Evolutionary conservation across 2,113 vertebrate species (phyloP).

Genomic region (Pampusana beccarii): DNA sequence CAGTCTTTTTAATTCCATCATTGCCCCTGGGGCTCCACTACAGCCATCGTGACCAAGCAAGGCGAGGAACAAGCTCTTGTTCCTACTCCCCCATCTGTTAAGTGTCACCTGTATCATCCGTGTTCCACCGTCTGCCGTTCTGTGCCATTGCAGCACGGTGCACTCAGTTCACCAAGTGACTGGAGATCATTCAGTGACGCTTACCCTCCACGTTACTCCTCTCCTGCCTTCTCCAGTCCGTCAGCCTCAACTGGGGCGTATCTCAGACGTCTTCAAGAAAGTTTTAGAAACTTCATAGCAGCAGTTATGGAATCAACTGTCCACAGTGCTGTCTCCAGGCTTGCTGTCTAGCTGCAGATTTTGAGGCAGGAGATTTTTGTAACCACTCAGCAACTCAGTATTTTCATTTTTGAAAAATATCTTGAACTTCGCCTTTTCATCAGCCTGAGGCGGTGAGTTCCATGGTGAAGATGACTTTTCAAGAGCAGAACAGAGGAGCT

Average conservation of each 20-base stretch:
- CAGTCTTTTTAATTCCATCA: accelerated
- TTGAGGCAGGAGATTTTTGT: background rate
- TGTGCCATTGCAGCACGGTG: background rate
- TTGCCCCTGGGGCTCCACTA: background rate
- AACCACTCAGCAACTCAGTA: background rate
- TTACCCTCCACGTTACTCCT: accelerated
- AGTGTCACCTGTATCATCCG: background rate
- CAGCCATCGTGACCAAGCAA: accelerated
- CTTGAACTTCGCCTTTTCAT: background rate
- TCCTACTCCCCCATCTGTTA: background rate
- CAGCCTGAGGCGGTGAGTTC: background rate
- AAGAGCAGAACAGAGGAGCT: background rate
- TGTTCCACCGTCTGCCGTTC: background rate
- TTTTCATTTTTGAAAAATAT: background rate
- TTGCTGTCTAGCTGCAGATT: background rate
- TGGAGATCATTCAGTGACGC: background rate
- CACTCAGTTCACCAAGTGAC: background rate
- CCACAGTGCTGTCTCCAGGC: background rate
- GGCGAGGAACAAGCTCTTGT: background rate
- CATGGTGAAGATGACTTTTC: background rate
- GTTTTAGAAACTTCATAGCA: background rate
- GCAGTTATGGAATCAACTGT: accelerated
- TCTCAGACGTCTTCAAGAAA: background rate
- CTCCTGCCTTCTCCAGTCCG: background rate
- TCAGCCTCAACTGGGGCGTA: background rate